Evolutionary conservation across 2,888 invertebrate genomes (phyloP), one percentile per base, ranked within the genome.

Genomic region (Eudasyphora cyanicolor): DNA sequence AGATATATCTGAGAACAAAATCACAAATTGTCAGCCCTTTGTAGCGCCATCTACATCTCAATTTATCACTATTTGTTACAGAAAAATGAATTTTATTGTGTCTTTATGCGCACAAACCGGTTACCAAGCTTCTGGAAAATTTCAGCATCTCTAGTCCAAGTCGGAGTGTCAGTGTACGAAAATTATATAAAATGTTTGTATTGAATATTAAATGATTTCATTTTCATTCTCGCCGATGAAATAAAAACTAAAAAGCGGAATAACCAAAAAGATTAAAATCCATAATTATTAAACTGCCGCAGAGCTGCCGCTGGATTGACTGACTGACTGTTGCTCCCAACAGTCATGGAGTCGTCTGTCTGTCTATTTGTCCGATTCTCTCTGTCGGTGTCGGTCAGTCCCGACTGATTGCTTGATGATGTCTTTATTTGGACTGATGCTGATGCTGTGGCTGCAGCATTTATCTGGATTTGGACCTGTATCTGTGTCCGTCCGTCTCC

Each of bases 141-240:
- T 32, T 32, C 0, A 38, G 35, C 2, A 62, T 62, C 62, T 32
- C 29, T 32, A 35, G 7, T 32, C 4, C 27, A 14, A 27, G 29
- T 14, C 21, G 12, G 12, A 54, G 24, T 2, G 6, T 21, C 3
- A 54, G 24, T n/a, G 19, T 17, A 42, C n/a, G 19, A n/a, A 21
- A 21, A 69, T 74, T 49, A 62, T n/a, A 69, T 35, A 51, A 76
- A 85, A 82, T 85, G 82, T 81, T 85, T 82, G 82, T 83, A 81
- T 85, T 83, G 81, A 85, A 81, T 82, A 76, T 76, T 83, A 82
- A 83, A 83, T 83, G 83, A 85, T 81, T 83, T 83, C 79, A 74
- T 82, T 79, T 75, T 75, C 81, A 62, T 79, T 83, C 81, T 74
- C 67, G 79, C 70, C 64, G 74, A 76, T 24, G 38, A 70, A 84